Conservation (phyloP, 1,140 invertebrate species). For the Whitmania pigra region DNA sequence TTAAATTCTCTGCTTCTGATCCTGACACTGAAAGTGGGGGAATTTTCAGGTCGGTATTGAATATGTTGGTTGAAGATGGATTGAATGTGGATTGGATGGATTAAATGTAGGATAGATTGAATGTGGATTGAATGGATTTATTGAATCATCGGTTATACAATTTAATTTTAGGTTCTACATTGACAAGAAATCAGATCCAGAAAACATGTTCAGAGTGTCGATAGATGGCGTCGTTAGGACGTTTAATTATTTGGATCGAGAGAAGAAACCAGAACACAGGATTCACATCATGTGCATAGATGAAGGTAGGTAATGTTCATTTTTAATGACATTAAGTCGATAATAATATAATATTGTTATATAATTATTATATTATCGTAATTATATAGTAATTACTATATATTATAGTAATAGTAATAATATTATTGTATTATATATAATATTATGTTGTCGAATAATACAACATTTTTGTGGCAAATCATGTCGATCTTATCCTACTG, state of each 20-base stretch:
- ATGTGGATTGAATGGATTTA: too few relatives aligned
- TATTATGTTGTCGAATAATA: too few relatives aligned
- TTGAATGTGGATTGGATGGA: too few relatives aligned
- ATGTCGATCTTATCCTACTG: conserved; percentile 1
- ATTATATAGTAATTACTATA: too few relatives aligned
- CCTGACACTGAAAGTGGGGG: conserved; percentile 58
- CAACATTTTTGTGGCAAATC: background rate
- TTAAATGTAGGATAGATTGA: too few relatives aligned
- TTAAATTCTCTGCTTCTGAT: conserved; percentile 84
- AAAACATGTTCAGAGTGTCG: conserved; percentile 10
- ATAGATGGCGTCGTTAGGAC: conserved; percentile 14
- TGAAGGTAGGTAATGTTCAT: too few relatives aligned
- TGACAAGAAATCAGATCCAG: conserved; percentile 13
- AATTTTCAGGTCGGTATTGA: conserved; percentile 10
- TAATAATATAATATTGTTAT: background rate
- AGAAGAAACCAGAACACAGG: background rate
- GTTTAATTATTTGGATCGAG: conserved; percentile 14
- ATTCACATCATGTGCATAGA: conserved; percentile 19
- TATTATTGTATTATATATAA: too few relatives aligned
- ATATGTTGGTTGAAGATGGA: background rate
- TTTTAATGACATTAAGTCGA: background rate
- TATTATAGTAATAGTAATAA: too few relatives aligned
- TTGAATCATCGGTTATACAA: too few relatives aligned
- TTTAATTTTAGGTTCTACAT: conserved; percentile 16
- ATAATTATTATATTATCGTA: background rate